Percentiles rank a stretch among this genome's conserved stretches.
Evolutionary conservation across 2,113 vertebrate genomes (phyloP).

Genomic region (Rafetus swinhoei): DNA sequence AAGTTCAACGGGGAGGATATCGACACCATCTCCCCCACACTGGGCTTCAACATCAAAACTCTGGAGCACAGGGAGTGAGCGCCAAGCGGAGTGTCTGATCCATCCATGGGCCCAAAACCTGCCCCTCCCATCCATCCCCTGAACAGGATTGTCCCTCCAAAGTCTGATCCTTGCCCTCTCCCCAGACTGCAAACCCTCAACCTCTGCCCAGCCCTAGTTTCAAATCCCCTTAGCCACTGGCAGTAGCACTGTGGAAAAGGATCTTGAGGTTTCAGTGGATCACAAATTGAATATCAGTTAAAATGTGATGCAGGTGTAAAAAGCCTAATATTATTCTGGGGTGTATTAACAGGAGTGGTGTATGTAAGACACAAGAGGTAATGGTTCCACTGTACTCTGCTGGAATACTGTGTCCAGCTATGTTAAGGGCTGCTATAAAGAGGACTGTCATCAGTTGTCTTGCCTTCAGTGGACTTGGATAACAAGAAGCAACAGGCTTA

Average conservation of each 20-base stretch:
- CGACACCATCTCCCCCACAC: slow-evolving; percentile 90
- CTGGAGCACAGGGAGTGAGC: slow-evolving; percentile 89
- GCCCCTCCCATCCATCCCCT: background rate
- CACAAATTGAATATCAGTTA: background rate
- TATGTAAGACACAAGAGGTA: too few species aligned
- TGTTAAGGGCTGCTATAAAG: too few species aligned
- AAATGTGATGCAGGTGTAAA: too few species aligned
- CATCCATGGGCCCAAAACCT: background rate
- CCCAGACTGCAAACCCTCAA: background rate
- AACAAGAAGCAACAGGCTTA: too few species aligned
- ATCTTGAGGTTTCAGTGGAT: background rate
- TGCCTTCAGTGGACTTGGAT: too few species aligned
- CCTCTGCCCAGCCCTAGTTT: background rate
- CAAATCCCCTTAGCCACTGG: background rate
- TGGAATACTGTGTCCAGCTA: too few species aligned
- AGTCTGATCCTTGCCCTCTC: background rate
- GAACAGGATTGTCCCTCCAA: background rate
- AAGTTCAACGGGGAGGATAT: slow-evolving; percentile 94
- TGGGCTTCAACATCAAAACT: slow-evolving; percentile 95
- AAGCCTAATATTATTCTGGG: too few species aligned
- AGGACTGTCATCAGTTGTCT: too few species aligned
- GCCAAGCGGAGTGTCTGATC: background rate
- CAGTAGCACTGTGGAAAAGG: background rate
- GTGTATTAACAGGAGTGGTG: too few species aligned
- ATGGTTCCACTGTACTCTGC: too few species aligned